Evolutionary conservation across 23 tunicate genomes (phyloP).

Genomic region (Styela plicata): DNA sequence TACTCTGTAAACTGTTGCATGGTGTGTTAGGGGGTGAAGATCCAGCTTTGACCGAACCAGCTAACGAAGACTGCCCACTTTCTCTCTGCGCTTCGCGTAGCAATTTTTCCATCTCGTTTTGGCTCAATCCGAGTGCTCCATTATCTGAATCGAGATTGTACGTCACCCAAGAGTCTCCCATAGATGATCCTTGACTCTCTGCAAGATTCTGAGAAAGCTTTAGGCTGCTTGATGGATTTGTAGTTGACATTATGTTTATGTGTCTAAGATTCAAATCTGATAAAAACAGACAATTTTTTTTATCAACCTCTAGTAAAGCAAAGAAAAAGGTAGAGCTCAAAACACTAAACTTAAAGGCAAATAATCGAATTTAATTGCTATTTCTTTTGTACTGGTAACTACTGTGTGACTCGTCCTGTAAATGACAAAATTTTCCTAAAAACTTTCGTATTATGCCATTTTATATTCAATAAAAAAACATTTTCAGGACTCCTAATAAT

Average conservation of each 20-base stretch:
- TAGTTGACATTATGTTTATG: not conserved
- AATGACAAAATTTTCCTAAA: too few relatives aligned
- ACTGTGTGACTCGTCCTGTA: too few relatives aligned
- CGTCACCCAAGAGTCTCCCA: not conserved
- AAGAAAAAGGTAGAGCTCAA: too few relatives aligned
- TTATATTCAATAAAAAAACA: too few relatives aligned
- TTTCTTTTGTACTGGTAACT: too few relatives aligned
- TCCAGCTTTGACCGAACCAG: slow-evolving; percentile 1
- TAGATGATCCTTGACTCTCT: not conserved
- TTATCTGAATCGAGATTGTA: not conserved
- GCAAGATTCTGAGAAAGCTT: not conserved
- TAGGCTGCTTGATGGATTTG: not conserved
- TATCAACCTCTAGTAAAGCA: too few relatives aligned
- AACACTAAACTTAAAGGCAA: too few relatives aligned
- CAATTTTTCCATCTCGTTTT: not conserved
- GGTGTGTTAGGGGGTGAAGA: slow-evolving; percentile 3
- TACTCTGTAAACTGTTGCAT: slow-evolving; percentile 1
- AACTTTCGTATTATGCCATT: too few relatives aligned
- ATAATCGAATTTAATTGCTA: too few relatives aligned
- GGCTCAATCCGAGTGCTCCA: not conserved
- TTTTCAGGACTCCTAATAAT: too few relatives aligned
- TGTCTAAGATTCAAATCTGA: too few relatives aligned
- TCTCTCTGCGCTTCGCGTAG: slow-evolving; percentile 3
- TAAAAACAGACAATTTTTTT: too few relatives aligned
- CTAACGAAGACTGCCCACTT: slow-evolving; percentile 1